These are phyloP conservation scores for Jacana jacana DNA, from an alignment of 2,113 vertebrate genomes.

Conservation along the genomic window DNA sequence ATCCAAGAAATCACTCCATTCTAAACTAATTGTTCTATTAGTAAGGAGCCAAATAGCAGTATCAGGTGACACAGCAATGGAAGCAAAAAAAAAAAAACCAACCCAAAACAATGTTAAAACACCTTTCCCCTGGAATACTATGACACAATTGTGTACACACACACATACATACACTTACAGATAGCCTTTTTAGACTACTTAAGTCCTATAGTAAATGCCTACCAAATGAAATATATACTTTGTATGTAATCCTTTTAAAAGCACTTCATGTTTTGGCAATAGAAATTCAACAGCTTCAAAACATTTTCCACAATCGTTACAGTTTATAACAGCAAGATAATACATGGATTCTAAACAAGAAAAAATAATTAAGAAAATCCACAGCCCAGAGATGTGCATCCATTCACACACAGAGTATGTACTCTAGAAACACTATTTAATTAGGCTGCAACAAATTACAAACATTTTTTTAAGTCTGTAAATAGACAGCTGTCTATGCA, in stretches of 20 bases:
- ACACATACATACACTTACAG: background rate
- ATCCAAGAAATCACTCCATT: background rate
- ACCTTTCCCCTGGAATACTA: background rate
- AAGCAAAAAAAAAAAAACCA: background rate
- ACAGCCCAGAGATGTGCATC: background rate
- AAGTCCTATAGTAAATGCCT: background rate
- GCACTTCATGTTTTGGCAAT: background rate
- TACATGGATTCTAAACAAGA: background rate
- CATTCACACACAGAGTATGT: background rate
- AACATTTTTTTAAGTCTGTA: background rate
- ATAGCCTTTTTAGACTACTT: background rate
- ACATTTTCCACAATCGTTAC: background rate
- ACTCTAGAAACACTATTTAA: background rate
- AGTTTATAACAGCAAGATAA: background rate
- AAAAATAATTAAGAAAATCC: background rate
- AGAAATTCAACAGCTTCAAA: background rate
- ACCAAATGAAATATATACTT: background rate
- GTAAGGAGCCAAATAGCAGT: background rate
- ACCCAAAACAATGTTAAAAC: background rate
- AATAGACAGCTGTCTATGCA: background rate
- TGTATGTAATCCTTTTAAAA: background rate
- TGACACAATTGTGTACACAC: background rate
- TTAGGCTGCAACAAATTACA: background rate
- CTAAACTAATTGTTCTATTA: background rate
- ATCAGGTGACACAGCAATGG: background rate